These are phyloP conservation scores for human DNA, from an alignment of 2,113 vertebrate species.

Conservation along the genomic window GRCh38 chr3:182066501-182067000, in stretches of 20 bases:
- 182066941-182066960: slow-evolving; percentile 48
- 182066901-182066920: slow-evolving; percentile 50
- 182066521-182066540: background rate
- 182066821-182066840: slow-evolving; percentile 55
- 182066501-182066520: background rate
- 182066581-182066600: background rate
- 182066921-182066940: slow-evolving; percentile 46
- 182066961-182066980: slow-evolving; percentile 29
- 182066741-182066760: slow-evolving; percentile 7
- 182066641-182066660: background rate
- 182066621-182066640: background rate
- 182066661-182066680: background rate
- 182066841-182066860: slow-evolving; percentile 58
- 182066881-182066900: slow-evolving; percentile 9
- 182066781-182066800: background rate
- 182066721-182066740: slow-evolving; percentile 3
- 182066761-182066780: slow-evolving; percentile 38
- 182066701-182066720: slow-evolving; percentile 7
- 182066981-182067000: background rate
- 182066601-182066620: background rate
- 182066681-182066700: background rate
- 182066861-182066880: slow-evolving; percentile 42
- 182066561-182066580: background rate
- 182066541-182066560: background rate
- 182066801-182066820: slow-evolving; percentile 44